These are phyloP conservation scores for Labroides dimidiatus DNA, from an alignment of 2,797 vertebrate genomes.

Conservation along the genomic window DNA sequence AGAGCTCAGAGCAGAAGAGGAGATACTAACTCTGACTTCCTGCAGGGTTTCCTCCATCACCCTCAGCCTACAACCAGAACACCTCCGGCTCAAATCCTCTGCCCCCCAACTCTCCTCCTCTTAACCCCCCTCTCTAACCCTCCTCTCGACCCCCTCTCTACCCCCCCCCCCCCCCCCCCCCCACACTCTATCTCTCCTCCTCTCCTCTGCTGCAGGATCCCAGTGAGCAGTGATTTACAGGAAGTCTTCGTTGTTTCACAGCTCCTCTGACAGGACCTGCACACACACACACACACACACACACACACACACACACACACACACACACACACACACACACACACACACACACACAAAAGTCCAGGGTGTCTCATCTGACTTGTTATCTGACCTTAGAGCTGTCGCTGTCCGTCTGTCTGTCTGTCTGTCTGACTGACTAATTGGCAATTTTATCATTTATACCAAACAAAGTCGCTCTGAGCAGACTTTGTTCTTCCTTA, in stretches of 20 bases:
- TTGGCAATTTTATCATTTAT: constrained; percentile 3
- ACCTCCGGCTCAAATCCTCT: too few species aligned
- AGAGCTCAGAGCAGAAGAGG: constrained; percentile 30
- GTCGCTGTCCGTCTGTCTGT: too few species aligned
- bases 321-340: too few species aligned
- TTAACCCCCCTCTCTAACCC: too few species aligned
- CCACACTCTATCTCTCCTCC: not conserved
- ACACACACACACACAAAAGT: constrained; percentile 19
- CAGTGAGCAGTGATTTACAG: constrained; percentile 57
- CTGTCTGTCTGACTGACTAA: constrained; percentile 12
- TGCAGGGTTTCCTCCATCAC: constrained; percentile 26
- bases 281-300: too few species aligned
- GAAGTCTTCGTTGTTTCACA: constrained; percentile 32
- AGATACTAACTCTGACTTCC: constrained; percentile 33
- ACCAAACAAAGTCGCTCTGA: not conserved
- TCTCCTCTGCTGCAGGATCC: constrained; percentile 51
- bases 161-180: too few species aligned
- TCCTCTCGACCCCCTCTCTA: not conserved
- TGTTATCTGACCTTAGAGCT: constrained; percentile 24
- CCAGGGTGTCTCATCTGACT: constrained; percentile 23
- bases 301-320: constrained; percentile 8
- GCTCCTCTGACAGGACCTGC: too few species aligned
- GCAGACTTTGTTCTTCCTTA: not conserved
- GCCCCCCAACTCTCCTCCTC: not conserved
- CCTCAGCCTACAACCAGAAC: constrained; percentile 1